A percentile compares a stretch with the other conserved stretches of the same genome.
Evolutionary conservation across 2,888 invertebrate genomes (phyloP).

Genomic region (Acronicta psi): DNA sequence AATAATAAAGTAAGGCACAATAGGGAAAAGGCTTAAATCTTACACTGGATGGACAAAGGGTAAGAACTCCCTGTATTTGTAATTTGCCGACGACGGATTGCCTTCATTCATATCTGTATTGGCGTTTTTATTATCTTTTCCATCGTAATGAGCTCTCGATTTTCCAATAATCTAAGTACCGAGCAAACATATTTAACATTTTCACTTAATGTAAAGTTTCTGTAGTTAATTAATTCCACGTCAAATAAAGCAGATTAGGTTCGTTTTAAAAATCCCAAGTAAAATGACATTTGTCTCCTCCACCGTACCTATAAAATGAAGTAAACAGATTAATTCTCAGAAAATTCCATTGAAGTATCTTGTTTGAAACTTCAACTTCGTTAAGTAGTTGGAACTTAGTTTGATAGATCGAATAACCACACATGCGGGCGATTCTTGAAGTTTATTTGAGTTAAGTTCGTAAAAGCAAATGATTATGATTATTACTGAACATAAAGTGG

Average conservation of each 20-base stretch:
- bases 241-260: slow-evolving; percentile 22
- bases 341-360: slow-evolving; percentile 50
- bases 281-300: slow-evolving; percentile 33
- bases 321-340: slow-evolving; percentile 50
- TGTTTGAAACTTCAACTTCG: slow-evolving; percentile 37
- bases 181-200: slow-evolving; percentile 11
- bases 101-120: slow-evolving; percentile 41
- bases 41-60: slow-evolving; percentile 39
- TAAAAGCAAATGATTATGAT: slow-evolving; percentile 6
- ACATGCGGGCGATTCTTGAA: slow-evolving; percentile 29
- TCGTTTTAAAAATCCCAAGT: slow-evolving; percentile 23
- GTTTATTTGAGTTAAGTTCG: slow-evolving; percentile 9
- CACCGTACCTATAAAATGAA: slow-evolving; percentile 37
- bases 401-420: slow-evolving; percentile 36
- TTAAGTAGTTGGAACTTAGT: slow-evolving; percentile 42
- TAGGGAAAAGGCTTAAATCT: slow-evolving; percentile 32
- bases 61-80: slow-evolving; percentile 50
- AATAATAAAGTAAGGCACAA: slow-evolving; percentile 38
- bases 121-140: slow-evolving; percentile 42
- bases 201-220: slow-evolving; percentile 13
- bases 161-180: slow-evolving; percentile 25
- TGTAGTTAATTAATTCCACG: slow-evolving; percentile 31
- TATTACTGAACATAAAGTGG: not conserved
- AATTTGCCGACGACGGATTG: slow-evolving; percentile 56
- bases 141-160: slow-evolving; percentile 32